Evolutionary conservation across 2,797 vertebrate genomes (phyloP).

Genomic region (Zonotrichia albicollis): DNA sequence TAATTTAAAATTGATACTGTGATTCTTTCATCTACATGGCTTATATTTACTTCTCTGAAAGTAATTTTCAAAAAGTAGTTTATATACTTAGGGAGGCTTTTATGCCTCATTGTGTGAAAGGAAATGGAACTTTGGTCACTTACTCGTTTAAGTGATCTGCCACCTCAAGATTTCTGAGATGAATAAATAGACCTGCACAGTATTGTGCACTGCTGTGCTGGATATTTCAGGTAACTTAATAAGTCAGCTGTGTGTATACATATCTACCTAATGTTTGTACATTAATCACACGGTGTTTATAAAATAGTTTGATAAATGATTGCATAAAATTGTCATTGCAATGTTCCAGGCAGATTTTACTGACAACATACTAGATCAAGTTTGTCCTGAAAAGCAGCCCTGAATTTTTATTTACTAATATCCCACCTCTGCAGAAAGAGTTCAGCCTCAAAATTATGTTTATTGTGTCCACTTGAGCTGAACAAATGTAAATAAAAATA

Average conservation of each 20-base stretch:
- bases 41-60: not conserved
- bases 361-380: not conserved
- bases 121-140: not conserved
- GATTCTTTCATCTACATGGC: not conserved
- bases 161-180: not conserved
- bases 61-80: not conserved
- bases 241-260: not conserved
- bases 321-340: not conserved
- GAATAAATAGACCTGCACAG: not conserved
- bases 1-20: not conserved
- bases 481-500: not conserved
- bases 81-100: not conserved
- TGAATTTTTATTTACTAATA: not conserved
- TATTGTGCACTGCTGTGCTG: not conserved
- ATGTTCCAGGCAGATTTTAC: not conserved
- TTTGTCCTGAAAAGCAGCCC: not conserved
- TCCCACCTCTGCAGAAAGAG: not conserved
- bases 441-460: not conserved
- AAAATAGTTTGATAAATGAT: not conserved
- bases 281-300: constrained; percentile 3
- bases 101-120: not conserved
- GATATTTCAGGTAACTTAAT: not conserved
- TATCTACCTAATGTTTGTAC: not conserved
- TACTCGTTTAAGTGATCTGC: not conserved
- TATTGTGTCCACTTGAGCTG: not conserved